phyloP scores from a whole-genome alignment of 2,888 invertebrate genomes.

The Strigamia crassipes region DNA sequence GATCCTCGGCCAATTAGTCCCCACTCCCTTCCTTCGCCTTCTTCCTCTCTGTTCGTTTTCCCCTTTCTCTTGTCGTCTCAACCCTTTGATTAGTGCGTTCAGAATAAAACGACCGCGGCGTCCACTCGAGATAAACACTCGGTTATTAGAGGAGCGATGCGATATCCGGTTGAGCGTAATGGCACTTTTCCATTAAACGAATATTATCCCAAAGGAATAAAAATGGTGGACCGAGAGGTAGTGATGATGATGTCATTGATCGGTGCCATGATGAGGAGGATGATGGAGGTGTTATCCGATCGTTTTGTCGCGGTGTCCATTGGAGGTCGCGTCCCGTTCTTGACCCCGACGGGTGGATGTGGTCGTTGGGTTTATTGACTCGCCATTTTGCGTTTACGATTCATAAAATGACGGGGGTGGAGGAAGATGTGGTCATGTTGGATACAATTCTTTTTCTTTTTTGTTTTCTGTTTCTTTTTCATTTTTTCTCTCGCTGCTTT shows the following conservation, averaged over 20 bases:
- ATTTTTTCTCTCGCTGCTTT: not conserved
- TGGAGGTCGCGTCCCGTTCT: conserved; percentile 42
- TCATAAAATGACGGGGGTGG: conserved; percentile 44
- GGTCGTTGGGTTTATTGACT: conserved; percentile 42
- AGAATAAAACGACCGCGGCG: conserved; percentile 40
- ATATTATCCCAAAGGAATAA: conserved; percentile 43
- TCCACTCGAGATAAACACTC: conserved; percentile 42
- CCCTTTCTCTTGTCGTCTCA: conserved; percentile 38
- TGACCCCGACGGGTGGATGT: conserved; percentile 38
- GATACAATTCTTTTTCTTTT: conserved; percentile 34
- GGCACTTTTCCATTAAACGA: conserved; percentile 46
- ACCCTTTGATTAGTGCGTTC: conserved; percentile 42
- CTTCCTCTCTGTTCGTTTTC: not conserved
- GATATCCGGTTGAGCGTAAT: conserved; percentile 43
- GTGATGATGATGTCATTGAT: conserved; percentile 37
- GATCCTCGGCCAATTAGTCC: conserved; percentile 40
- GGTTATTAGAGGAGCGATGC: conserved; percentile 37
- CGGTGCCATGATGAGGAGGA: conserved; percentile 38
- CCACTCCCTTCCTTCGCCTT: conserved; percentile 32
- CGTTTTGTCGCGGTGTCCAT: conserved; percentile 40
- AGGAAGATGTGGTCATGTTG: not conserved
- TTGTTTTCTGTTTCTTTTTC: too few species aligned
- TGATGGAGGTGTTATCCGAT: conserved; percentile 40
- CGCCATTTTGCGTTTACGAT: conserved; percentile 44
- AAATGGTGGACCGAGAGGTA: conserved; percentile 25